Evolutionary conservation across 2,113 vertebrate genomes (phyloP), one percentile per base, ranked within the genome.

Genomic region (Phalacrocorax carbo): DNA sequence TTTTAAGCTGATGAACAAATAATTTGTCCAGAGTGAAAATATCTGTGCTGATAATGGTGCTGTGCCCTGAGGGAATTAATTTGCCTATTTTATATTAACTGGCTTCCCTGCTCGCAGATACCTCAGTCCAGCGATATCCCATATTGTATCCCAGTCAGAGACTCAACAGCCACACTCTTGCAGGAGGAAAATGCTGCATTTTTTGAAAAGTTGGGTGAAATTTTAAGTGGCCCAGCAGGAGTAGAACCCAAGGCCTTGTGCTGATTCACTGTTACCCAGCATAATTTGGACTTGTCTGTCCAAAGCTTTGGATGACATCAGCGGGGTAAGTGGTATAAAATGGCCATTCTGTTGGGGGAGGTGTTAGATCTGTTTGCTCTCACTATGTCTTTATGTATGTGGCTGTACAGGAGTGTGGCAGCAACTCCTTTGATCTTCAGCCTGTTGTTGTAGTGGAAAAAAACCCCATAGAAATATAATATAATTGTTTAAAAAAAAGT

Each of bases 91-190:
- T 48, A 48, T 9, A 15, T 40, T 68, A 60, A 54, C 29, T 23
- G 51, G 34, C 46, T 90, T 94, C 14, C n/a, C 38, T 66, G 36
- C 46, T 80, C 4, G 3, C 61, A 73, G 65, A 22, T 66, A 36
- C 19, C 17, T 73, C 55, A 36, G 48, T 86, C 60, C 71, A 76
- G 55, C 0, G 0, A 77, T 52, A n/a, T 26, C 60, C n/a, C 25
- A 5, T 46, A 8, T 42, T 13, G 3, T 55, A 29, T 58, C 49
- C 12, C 0, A 0, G 9, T 58, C 3, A 0, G 2, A 90, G 66
- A 66, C 40, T 71, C 65, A 13, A 13, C 1, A 13, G 42, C 26
- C 26, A 13, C 8, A 5, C 18, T 85, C 52, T 19, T 79, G 26
- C 52, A 57, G 65, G 48, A 89, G 34, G 49, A 82, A 89, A 82